Percentiles rank a stretch among this genome's conserved stretches.
Evolutionary conservation across 2,888 invertebrate genomes (phyloP).

Genomic region (Pachymerium ferrugineum): DNA sequence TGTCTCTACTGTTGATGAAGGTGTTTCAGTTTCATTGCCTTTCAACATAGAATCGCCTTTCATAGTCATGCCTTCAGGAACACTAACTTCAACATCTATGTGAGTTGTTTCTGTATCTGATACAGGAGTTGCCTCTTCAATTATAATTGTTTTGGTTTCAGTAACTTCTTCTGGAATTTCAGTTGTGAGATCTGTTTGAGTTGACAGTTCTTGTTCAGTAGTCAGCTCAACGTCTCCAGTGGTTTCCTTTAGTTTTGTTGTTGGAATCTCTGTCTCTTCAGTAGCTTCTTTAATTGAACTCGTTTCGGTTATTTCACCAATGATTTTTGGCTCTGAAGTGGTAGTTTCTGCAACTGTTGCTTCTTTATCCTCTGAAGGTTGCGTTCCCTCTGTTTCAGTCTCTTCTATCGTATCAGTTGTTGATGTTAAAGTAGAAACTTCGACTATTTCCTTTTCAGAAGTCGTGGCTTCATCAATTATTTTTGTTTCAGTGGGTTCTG

Average conservation of each 20-base stretch:
- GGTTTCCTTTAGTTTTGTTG: slow-evolving; percentile 10
- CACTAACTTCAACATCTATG: background rate
- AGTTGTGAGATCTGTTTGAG: slow-evolving; percentile 33
- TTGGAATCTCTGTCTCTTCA: background rate
- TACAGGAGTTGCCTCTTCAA: slow-evolving; percentile 34
- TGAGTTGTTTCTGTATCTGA: background rate
- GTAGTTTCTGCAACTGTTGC: background rate
- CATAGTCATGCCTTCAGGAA: background rate
- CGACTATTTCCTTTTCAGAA: too few relatives aligned
- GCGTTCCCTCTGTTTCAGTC: too few relatives aligned
- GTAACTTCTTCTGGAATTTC: slow-evolving; percentile 32
- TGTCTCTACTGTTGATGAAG: background rate
- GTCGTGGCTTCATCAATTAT: too few relatives aligned
- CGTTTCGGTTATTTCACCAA: background rate
- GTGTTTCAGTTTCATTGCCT: background rate
- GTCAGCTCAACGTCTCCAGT: slow-evolving; percentile 25
- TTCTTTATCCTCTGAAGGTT: background rate
- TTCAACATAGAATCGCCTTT: background rate
- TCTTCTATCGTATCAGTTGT: too few relatives aligned
- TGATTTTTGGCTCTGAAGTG: background rate
- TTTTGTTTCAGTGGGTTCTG: slow-evolving; percentile 31
- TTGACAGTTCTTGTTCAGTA: slow-evolving; percentile 5
- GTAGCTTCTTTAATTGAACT: background rate
- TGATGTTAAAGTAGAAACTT: too few relatives aligned
- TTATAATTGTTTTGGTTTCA: slow-evolving; percentile 18